A percentile compares a stretch with the other conserved stretches of the same genome.
phyloP scores from a whole-genome alignment of 2,888 invertebrate genomes.

The Lasioglossum malachurum region DNA sequence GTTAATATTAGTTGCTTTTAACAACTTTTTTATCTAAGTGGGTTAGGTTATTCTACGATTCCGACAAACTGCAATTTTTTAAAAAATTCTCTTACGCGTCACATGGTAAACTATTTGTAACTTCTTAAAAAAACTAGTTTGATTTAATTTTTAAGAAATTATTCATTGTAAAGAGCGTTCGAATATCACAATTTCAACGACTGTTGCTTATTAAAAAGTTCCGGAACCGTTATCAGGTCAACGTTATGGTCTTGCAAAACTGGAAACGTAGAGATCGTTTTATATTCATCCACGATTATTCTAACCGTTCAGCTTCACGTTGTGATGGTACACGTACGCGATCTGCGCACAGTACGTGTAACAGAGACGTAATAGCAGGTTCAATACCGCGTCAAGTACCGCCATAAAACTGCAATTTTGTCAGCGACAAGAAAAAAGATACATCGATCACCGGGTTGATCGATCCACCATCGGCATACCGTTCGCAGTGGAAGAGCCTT shows the following conservation, averaged over 20 bases:
- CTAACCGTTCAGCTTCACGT: background rate
- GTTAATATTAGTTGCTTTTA: too few relatives aligned
- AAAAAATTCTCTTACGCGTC: too few relatives aligned
- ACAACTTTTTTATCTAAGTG: too few relatives aligned
- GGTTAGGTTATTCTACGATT: too few relatives aligned
- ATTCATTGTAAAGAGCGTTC: background rate
- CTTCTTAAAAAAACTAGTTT: background rate
- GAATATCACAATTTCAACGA: background rate
- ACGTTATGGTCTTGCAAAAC: background rate
- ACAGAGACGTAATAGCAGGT: background rate
- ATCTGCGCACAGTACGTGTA: background rate
- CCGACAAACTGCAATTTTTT: too few relatives aligned
- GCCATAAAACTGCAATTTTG: conserved; percentile 12
- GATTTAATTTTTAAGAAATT: background rate
- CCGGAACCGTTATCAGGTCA: background rate
- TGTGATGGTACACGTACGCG: background rate
- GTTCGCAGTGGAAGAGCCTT: background rate
- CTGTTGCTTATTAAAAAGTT: background rate
- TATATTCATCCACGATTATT: background rate
- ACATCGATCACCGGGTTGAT: conserved; percentile 44
- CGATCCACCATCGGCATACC: conserved; percentile 34
- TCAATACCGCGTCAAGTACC: background rate
- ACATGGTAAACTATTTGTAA: too few relatives aligned
- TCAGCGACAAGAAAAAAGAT: conserved; percentile 5
- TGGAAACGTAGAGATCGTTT: background rate